Conservation (phyloP, 2,113 vertebrate species). For the Petrocephalus zakoni region DNA sequence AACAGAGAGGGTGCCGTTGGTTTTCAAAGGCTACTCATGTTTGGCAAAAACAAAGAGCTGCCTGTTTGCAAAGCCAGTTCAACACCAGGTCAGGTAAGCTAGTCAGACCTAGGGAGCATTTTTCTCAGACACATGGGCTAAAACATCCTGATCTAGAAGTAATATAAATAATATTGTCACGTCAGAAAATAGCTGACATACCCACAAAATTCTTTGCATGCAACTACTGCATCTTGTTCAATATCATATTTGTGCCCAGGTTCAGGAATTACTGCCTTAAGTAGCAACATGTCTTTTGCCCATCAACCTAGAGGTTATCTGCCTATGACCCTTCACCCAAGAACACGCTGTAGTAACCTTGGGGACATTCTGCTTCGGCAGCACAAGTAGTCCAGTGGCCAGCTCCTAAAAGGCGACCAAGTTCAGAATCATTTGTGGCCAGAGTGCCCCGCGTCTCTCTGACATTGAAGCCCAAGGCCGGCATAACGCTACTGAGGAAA, state of each 20-base stretch:
- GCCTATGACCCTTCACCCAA: neutral
- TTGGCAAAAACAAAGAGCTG: neutral
- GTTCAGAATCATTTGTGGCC: neutral
- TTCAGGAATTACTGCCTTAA: neutral
- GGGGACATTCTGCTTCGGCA: neutral
- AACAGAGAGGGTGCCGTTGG: neutral
- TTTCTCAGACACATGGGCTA: neutral
- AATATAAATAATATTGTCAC: neutral
- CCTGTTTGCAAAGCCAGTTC: neutral
- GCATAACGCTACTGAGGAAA: neutral
- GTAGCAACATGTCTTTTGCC: neutral
- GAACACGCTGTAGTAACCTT: neutral
- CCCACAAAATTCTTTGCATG: neutral
- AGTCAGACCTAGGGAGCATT: neutral
- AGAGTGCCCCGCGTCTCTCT: neutral
- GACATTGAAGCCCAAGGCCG: neutral
- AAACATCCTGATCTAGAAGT: neutral
- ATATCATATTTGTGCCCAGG: neutral
- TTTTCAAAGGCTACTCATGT: neutral
- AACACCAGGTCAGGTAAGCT: neutral
- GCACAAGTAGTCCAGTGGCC: neutral
- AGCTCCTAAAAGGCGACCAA: neutral
- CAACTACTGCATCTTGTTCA: neutral
- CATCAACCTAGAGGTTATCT: neutral
- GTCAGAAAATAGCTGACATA: neutral